phyloP scores from a whole-genome alignment of 92 coral and sea anemone species.

The Parazoanthus atlanticus region DNA sequence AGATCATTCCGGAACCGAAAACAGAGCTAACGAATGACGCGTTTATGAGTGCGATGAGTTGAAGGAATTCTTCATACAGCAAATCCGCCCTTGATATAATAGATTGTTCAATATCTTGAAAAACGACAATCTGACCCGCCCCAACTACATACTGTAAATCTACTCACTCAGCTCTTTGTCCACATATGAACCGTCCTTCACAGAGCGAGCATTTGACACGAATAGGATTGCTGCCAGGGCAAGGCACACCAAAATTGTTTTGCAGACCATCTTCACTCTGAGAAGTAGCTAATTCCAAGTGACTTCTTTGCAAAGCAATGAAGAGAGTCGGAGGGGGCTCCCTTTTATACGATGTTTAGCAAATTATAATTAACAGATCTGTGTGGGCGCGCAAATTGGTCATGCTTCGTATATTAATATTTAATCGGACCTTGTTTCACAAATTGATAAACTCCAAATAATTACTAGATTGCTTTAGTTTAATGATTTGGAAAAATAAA shows the following conservation, averaged over 20 bases:
- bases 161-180: neutral
- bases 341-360: neutral
- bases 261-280: neutral
- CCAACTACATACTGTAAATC: neutral
- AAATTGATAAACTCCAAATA: neutral
- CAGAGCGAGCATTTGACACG: neutral
- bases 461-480: neutral
- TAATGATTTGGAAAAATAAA: neutral
- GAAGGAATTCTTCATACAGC: too few species aligned
- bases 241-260: neutral
- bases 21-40: too few species aligned
- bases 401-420: neutral
- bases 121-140: too few species aligned
- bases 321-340: neutral
- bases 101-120: too few species aligned
- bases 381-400: constrained; percentile 1
- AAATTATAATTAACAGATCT: neutral
- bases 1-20: too few species aligned
- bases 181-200: neutral
- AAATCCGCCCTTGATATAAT: too few species aligned
- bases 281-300: neutral
- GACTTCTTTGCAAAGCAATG: neutral
- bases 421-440: neutral
- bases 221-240: neutral
- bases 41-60: too few species aligned